A percentile compares a stretch with the other conserved stretches of the same genome.
Evolutionary conservation across 2,113 vertebrate species (phyloP).

Genomic region (Tachycineta bicolor): DNA sequence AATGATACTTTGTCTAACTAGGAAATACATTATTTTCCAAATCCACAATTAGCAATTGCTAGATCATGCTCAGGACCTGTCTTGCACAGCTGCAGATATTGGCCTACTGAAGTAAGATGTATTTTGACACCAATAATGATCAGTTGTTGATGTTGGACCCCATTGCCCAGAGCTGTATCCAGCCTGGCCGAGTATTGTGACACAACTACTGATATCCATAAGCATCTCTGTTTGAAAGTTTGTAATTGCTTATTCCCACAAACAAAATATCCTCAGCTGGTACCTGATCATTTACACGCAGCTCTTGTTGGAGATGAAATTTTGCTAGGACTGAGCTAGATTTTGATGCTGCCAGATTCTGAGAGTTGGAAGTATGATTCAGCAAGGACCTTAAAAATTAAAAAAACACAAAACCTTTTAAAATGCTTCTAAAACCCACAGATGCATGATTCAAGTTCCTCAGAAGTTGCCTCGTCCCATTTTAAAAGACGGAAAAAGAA

Average conservation of each 20-base stretch:
- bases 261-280: not conserved
- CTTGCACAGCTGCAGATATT: constrained; percentile 64
- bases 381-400: not conserved
- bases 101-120: constrained; percentile 32
- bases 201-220: not conserved
- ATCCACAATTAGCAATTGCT: constrained; percentile 69
- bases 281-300: not conserved
- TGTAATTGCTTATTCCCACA: not conserved
- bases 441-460: not conserved
- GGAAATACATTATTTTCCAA: constrained; percentile 65
- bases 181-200: not conserved
- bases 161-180: not conserved
- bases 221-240: not conserved
- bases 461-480: not conserved
- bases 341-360: not conserved
- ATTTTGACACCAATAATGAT: constrained; percentile 22
- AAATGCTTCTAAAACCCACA: not conserved
- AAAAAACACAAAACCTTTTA: not conserved
- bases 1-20: constrained; percentile 68
- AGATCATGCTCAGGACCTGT: constrained; percentile 64
- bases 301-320: not conserved
- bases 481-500: not conserved
- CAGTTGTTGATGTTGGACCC: not conserved
- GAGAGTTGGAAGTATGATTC: not conserved
- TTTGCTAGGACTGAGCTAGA: not conserved